Evolutionary conservation across 2,888 invertebrate genomes (phyloP).

Genomic region (Linhomoeus sp.): DNA sequence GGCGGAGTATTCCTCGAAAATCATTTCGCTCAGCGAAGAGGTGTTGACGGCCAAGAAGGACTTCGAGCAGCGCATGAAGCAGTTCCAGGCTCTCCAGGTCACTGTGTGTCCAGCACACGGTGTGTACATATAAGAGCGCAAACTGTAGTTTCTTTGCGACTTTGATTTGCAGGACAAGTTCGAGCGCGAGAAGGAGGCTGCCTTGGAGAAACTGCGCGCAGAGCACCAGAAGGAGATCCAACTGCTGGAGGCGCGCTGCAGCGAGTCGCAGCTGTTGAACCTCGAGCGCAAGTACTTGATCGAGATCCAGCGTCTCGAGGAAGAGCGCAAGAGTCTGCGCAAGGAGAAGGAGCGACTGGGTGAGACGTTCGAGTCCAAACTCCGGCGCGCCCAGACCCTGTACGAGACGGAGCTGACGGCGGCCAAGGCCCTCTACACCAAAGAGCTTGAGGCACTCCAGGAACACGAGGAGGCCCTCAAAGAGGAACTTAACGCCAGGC

Average conservation of each 20-base stretch:
- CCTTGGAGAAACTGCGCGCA: slow-evolving; percentile 23
- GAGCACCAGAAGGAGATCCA: slow-evolving; percentile 28
- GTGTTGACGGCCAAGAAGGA: slow-evolving; percentile 29
- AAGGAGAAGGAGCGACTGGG: slow-evolving; percentile 26
- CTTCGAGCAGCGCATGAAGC: slow-evolving; percentile 33
- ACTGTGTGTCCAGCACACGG: no score
- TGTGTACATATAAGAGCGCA: no score
- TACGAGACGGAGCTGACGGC: slow-evolving; percentile 26
- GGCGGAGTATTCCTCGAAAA: slow-evolving; percentile 25
- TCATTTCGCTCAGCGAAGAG: slow-evolving; percentile 32
- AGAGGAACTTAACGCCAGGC: slow-evolving; percentile 22
- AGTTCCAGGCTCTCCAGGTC: slow-evolving; percentile 30
- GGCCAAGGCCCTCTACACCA: slow-evolving; percentile 23
- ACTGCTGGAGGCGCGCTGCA: slow-evolving; percentile 21
- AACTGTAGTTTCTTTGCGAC: neutral
- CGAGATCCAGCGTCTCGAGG: slow-evolving; percentile 25
- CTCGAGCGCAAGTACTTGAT: slow-evolving; percentile 27
- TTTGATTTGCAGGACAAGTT: slow-evolving; percentile 18
- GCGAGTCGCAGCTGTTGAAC: slow-evolving; percentile 24
- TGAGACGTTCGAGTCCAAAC: slow-evolving; percentile 26
- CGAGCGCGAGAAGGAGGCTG: slow-evolving; percentile 25
- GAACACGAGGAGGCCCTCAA: slow-evolving; percentile 26
- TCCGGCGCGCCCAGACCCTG: slow-evolving; percentile 21
- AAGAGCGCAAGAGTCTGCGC: slow-evolving; percentile 22
- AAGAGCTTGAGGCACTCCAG: slow-evolving; percentile 23